A percentile compares a stretch with the other conserved stretches of the same genome.
These are phyloP conservation scores for Myotis lucifugus DNA, from an alignment of 2,113 vertebrate genomes.

Conservation along the genomic window DNA sequence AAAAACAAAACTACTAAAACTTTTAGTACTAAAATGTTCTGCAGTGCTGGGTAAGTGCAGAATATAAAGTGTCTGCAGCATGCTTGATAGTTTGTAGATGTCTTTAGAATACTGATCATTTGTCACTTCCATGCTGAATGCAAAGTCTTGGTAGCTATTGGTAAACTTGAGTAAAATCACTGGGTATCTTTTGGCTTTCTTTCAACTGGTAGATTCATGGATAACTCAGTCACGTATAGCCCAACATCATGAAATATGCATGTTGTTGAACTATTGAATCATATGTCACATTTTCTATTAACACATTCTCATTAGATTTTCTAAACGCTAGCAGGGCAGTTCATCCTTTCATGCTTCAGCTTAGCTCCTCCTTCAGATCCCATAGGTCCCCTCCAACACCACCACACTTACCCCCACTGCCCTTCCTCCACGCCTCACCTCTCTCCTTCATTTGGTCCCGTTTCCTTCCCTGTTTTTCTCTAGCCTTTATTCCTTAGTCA, in stretches of 20 bases:
- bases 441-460: neutral
- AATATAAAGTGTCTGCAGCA: conserved; percentile 18
- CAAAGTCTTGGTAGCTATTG: neutral
- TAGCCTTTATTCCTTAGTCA: neutral
- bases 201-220: conserved; percentile 8
- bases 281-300: conserved; percentile 33
- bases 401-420: rapidly evolving
- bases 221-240: conserved; percentile 23
- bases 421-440: neutral
- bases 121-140: neutral
- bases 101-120: conserved; percentile 3
- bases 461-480: neutral
- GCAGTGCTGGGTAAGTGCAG: neutral
- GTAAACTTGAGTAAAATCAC: conserved; percentile 31
- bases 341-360: neutral
- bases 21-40: conserved; percentile 20
- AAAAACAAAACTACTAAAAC: neutral
- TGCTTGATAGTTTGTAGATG: neutral
- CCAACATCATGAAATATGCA: conserved; percentile 47
- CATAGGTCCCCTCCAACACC: neutral
- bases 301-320: conserved; percentile 40
- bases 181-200: neutral
- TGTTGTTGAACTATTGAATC: conserved; percentile 41
- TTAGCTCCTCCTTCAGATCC: neutral
- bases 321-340: neutral